Percentiles rank a stretch among this genome's conserved stretches.
These are phyloP conservation scores for Uropetala carovei DNA, from an alignment of 2,888 invertebrate species.

Conservation along the genomic window DNA sequence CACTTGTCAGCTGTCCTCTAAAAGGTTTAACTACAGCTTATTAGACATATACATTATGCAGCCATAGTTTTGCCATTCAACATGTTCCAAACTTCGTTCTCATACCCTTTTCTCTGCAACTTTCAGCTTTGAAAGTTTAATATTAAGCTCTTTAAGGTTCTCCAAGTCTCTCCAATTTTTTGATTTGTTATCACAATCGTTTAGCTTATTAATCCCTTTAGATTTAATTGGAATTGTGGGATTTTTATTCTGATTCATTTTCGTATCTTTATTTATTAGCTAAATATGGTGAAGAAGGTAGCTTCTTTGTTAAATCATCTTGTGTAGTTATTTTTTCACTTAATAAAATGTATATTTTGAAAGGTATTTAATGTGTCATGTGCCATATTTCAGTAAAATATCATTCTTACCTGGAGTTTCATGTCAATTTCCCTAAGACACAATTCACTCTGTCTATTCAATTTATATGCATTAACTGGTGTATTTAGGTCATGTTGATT, in stretches of 20 bases:
- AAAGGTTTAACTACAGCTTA: not conserved
- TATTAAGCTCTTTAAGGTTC: constrained; percentile 4
- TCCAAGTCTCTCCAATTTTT: constrained; percentile 29
- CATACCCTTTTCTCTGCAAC: constrained; percentile 54
- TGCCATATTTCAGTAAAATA: not conserved
- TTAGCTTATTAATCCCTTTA: constrained; percentile 12
- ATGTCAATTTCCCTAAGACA: constrained; percentile 30
- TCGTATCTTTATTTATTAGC: constrained; percentile 5
- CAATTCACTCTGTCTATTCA: constrained; percentile 10
- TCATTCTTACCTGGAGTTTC: constrained; percentile 46
- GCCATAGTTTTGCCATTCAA: not conserved
- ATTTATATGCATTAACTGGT: not conserved
- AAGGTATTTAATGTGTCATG: not conserved
- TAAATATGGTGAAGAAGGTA: constrained; percentile 7
- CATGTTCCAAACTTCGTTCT: not conserved
- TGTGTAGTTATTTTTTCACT: no score
- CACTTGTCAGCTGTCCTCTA: no score
- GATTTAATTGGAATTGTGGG: not conserved
- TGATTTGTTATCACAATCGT: constrained; percentile 28
- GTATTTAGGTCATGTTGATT: not conserved
- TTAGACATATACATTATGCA: constrained; percentile 5
- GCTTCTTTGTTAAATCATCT: no score
- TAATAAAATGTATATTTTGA: no score
- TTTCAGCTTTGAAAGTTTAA: constrained; percentile 24
- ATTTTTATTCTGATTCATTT: not conserved